Percentiles rank a stretch among this genome's conserved stretches.
These are phyloP conservation scores for Halichondria panicea DNA, from an alignment of 37 sponge, comb jelly and placozoan species.

Conservation along the genomic window DNA sequence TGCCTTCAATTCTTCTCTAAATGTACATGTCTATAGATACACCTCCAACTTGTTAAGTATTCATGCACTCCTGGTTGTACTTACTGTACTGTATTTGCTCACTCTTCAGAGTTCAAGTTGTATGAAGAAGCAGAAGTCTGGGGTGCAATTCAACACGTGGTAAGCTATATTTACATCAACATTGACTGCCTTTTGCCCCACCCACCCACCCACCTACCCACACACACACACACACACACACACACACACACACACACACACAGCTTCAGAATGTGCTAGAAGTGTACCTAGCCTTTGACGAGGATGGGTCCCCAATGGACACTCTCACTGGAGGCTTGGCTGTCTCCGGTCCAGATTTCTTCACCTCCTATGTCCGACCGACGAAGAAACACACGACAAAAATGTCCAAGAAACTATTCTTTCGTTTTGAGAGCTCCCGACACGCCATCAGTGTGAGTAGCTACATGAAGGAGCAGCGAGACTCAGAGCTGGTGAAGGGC, in stretches of 20 bases:
- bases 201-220: no score
- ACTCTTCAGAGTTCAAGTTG: slow-evolving; percentile 39
- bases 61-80: no score
- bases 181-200: not conserved
- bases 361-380: not conserved
- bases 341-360: slow-evolving; percentile 3
- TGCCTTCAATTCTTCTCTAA: no score
- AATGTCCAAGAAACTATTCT: slow-evolving; percentile 52
- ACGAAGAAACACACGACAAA: not conserved
- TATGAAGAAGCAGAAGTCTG: slow-evolving; percentile 75
- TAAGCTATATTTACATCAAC: slow-evolving; percentile 16
- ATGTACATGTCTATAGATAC: no score
- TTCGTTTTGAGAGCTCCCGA: slow-evolving; percentile 78
- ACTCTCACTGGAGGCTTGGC: slow-evolving; percentile 9
- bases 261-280: slow-evolving; percentile 36
- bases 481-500: slow-evolving; percentile 29
- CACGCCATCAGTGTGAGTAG: slow-evolving; percentile 78
- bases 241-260: no score
- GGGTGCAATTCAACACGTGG: slow-evolving; percentile 75
- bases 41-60: no score
- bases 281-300: slow-evolving; percentile 29
- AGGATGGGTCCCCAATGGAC: slow-evolving; percentile 3
- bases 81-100: no score
- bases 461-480: slow-evolving; percentile 80
- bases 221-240: no score